Percentiles rank a stretch among this genome's conserved stretches.
Conservation (phyloP, 2,113 vertebrate genomes). For the Bungarus multicinctus region DNA sequence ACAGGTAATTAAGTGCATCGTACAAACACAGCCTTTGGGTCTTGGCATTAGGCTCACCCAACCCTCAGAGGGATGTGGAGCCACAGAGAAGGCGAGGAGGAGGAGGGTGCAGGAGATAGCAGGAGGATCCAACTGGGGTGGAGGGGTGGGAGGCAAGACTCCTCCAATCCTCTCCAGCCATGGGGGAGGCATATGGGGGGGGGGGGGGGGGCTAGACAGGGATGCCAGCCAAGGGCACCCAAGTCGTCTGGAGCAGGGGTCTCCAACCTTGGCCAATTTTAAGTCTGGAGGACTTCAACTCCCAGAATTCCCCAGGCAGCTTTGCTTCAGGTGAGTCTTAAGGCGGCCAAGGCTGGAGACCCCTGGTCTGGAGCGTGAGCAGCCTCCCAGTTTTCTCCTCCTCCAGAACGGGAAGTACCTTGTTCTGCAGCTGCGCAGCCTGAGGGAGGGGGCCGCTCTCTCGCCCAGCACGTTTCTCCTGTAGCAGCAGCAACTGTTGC, state of each 20-base stretch:
- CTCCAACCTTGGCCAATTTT: too few species aligned
- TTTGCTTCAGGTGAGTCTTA: too few species aligned
- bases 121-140: background rate
- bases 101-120: background rate
- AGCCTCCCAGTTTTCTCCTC: background rate
- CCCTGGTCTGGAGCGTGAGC: too few species aligned
- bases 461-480: constrained; percentile 60
- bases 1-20: background rate
- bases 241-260: fast-evolving
- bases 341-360: too few species aligned
- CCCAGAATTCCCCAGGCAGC: too few species aligned
- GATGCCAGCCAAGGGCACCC: background rate
- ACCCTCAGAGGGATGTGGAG: background rate
- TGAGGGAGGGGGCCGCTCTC: constrained; percentile 71
- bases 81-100: background rate
- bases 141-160: background rate
- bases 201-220: background rate
- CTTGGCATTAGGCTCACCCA: background rate
- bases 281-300: too few species aligned
- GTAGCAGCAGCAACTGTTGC: constrained; percentile 65
- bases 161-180: background rate
- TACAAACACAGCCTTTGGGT: background rate
- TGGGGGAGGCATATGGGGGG: background rate
- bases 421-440: constrained; percentile 74
- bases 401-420: constrained; percentile 72